Evolutionary conservation across 2,888 invertebrate genomes (phyloP).

Genomic region (Podabrus alpinus): DNA sequence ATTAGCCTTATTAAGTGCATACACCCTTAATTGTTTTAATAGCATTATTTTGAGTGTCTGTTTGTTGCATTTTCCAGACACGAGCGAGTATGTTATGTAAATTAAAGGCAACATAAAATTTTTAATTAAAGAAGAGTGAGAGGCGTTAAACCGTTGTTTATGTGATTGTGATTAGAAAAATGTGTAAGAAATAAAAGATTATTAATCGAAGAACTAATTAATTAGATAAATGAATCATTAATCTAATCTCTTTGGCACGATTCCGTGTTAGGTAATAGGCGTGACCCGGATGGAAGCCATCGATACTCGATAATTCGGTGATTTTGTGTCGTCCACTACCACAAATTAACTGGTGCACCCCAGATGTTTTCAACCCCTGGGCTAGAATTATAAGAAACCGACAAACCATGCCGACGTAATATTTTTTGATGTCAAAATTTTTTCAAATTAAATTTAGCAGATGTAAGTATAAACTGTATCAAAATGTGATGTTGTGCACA

Average conservation of each 20-base stretch:
- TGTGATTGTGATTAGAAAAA: not conserved
- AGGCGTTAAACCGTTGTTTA: not conserved
- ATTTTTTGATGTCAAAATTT: constrained; percentile 14
- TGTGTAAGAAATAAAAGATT: not conserved
- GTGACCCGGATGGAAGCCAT: constrained; percentile 55
- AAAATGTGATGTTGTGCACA: constrained; percentile 14
- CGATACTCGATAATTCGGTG: constrained; percentile 52
- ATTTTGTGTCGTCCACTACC: constrained; percentile 41
- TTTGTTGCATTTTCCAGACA: not conserved
- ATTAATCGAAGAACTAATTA: constrained; percentile 15
- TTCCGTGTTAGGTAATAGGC: constrained; percentile 48
- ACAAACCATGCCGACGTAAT: constrained; percentile 41
- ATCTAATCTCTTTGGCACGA: constrained; percentile 28
- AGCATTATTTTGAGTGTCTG: constrained; percentile 32
- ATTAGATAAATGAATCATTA: constrained; percentile 28
- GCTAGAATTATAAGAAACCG: constrained; percentile 39
- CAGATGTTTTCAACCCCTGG: constrained; percentile 45
- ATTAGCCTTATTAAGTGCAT: constrained; percentile 35
- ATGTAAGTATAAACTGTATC: constrained; percentile 10
- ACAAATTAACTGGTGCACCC: constrained; percentile 45
- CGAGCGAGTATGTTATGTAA: not conserved
- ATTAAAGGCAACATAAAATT: not conserved
- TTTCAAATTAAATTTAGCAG: constrained; percentile 9
- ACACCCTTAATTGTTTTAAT: constrained; percentile 36
- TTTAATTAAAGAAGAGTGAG: not conserved